Base-by-base conservation (phyloP, 2,797 vertebrate species). In the Channa striata region DNA sequence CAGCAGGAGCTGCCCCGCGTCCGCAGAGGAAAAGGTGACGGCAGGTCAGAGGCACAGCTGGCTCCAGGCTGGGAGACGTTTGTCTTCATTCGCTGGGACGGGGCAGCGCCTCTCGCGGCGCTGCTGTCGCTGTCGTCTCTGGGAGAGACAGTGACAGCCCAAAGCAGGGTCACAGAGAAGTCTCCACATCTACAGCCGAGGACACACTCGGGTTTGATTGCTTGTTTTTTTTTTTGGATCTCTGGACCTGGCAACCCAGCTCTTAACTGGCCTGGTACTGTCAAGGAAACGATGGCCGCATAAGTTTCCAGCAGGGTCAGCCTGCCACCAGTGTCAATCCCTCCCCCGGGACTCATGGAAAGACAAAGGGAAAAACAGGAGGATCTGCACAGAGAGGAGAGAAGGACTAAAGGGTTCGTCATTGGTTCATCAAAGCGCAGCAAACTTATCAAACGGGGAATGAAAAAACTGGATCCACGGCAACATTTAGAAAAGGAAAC, bases 21-120 rank as follows among this genome's bases (percentile, higher is more conserved):
- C 50, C 68, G 58, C 11, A 43, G 1, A 16, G 56, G 52, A 8
- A 51, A 43, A 81, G 87, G 77, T 85, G 75, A 66, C 42, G 2
- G 66, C 3, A 6, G 25, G 81, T 81, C 66, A 51, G 17, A 68
- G 66, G 19, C 75, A 87, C 87, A 87, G 88, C 87, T 90, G 87
- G 84, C 84, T 82, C 23, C 33, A 62, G 86, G 87, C 77, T 76
- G 70, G 30, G 25, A 50, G 69, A 81, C 48, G 46, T 87, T 68
- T 43, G 80, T 82, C 73, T 82, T 89, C 65, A 85, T 89, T 58
- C 5, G 66, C 56, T 58, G n/a, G 40, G 86, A 82, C 79, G 75
- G 63, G 67, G 63, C 58, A 8, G 50, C 1, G 59, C 48, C 50
- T 77, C 68, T 85, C 30, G 6, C 16, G 8, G 63, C 51, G 49